phyloP scores from a whole-genome alignment of 1,140 invertebrate genomes.

The Tachypleus tridentatus region DNA sequence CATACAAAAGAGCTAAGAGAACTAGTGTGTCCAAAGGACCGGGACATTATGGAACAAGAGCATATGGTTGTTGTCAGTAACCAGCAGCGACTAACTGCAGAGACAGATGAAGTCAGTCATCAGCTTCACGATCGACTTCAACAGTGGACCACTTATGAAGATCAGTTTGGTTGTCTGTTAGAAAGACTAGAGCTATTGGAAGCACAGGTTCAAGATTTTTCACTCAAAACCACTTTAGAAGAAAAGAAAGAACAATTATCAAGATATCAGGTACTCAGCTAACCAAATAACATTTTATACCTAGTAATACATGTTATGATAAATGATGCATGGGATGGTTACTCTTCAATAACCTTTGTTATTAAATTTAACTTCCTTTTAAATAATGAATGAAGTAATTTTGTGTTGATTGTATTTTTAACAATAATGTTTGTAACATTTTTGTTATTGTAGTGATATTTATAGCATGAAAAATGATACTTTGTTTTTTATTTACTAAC shows the following conservation, averaged over 20 bases:
- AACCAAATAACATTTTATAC: too few relatives aligned
- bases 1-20: constrained; percentile 7
- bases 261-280: constrained; percentile 62
- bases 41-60: constrained; percentile 9
- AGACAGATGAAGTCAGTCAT: constrained; percentile 56
- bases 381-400: too few relatives aligned
- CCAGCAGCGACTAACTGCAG: constrained; percentile 7
- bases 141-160: constrained; percentile 85
- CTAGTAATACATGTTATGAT: too few relatives aligned
- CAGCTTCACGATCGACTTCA: constrained; percentile 68
- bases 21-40: constrained; percentile 9
- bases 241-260: constrained; percentile 81
- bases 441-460: too few relatives aligned
- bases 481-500: too few relatives aligned
- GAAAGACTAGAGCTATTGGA: constrained; percentile 77
- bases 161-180: constrained; percentile 64
- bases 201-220: constrained; percentile 71
- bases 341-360: too few relatives aligned
- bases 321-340: too few relatives aligned
- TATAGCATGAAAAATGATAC: too few relatives aligned
- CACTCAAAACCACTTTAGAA: constrained; percentile 65
- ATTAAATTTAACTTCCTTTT: too few relatives aligned
- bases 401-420: too few relatives aligned
- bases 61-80: constrained; percentile 9
- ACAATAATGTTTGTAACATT: too few relatives aligned